Base-by-base conservation (phyloP, 2,797 vertebrate genomes). In the Labeo calbasu region DNA sequence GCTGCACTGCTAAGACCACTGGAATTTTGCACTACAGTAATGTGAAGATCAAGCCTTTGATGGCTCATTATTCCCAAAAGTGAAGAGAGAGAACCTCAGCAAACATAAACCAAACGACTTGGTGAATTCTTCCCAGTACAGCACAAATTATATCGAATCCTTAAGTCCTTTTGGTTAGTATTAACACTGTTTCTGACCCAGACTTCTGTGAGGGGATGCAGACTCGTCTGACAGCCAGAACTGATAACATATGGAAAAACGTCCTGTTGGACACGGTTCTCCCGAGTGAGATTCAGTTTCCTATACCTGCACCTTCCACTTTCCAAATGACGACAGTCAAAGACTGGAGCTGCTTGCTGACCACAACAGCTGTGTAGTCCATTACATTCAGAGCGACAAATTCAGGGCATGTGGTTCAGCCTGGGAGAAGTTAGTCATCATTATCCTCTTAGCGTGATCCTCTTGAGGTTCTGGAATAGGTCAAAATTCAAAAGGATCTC, bases 381-480 rank as follows among this genome's bases (percentile, higher is more conserved):
- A 75, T 76, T 76, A 28, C 61, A 76, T 82, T 55, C 70, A 82
- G 40, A 43, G 6, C 11, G 48, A 66, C 71, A 43, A 61, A 59
- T 77, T 83, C 36, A 50, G 82, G 63, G 17, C 63, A 69, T 48
- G 81, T 57, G 81, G 32, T 77, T 69, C 23, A 69, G 73, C n/a
- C 25, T 69, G 65, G 63, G 51, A 83, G 63, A 83, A 69, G 82
- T 70, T 77, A 80, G 78, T 69, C 78, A 77, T 59, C 50, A 48
- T 70, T 70, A 84, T 84, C 82, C 73, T 77, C 51, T 83, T 77
- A 83, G 51, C 14, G 12, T 48, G 73, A 83, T 77, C 82, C 65
- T 84, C 82, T 84, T 69, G 65, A 36, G 75, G 73, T 57, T 78
- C 53, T 78, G 75, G 63, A 59, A 78, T 77, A 77, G 73, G 51